phyloP scores from a whole-genome alignment of 1,140 invertebrate genomes.

The Drosophila oshimai region DNA sequence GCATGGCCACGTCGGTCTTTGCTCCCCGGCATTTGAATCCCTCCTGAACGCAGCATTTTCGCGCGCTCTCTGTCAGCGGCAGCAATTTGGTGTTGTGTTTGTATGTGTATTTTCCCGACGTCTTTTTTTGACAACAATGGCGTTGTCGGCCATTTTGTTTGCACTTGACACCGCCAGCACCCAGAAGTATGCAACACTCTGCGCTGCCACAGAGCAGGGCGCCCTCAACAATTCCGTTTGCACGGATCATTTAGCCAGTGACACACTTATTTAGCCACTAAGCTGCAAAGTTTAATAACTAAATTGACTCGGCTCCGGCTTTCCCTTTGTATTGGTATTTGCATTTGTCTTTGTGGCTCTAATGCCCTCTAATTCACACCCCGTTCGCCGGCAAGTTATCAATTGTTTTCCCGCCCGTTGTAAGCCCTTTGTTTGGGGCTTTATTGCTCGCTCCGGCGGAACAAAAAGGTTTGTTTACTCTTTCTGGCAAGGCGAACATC shows the following conservation, averaged over 20 bases:
- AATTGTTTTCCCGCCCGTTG: constrained; percentile 8
- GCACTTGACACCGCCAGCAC: constrained; percentile 57
- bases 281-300: constrained; percentile 40
- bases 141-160: constrained; percentile 63
- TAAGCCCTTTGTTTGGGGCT: constrained; percentile 26
- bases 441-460: constrained; percentile 5
- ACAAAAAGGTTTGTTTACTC: constrained; percentile 9
- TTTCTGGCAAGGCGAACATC: constrained; percentile 17
- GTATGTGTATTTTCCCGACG: background rate
- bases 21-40: background rate
- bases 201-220: constrained; percentile 13
- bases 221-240: constrained; percentile 43
- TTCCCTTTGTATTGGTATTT: constrained; percentile 32
- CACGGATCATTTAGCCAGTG: constrained; percentile 26
- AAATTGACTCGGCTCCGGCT: constrained; percentile 15
- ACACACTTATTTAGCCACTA: background rate
- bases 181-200: constrained; percentile 27
- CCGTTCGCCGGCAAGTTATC: background rate
- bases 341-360: constrained; percentile 21
- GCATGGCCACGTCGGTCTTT: background rate
- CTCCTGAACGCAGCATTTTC: constrained; percentile 31
- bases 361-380: constrained; percentile 4
- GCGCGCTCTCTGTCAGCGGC: constrained; percentile 57
- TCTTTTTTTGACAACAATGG: constrained; percentile 48
- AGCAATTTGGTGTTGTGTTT: constrained; percentile 16